Base-by-base conservation (phyloP, 2,797 vertebrate species). In the Adelosebastes latens region DNA sequence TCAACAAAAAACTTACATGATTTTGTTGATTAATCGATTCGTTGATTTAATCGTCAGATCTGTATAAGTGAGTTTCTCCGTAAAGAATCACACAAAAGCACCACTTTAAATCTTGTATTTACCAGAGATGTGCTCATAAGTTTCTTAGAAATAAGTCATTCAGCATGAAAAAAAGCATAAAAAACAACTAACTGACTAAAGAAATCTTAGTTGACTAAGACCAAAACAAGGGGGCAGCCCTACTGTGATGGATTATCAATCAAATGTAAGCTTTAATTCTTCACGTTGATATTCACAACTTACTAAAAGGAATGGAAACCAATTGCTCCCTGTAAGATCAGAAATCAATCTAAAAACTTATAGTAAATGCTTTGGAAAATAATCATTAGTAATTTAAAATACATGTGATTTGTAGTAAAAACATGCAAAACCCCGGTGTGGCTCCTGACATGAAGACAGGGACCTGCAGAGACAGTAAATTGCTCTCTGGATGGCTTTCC, bases 401-500 rank as follows among this genome's bases (percentile, higher is more conserved):
- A 31, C 5, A 60, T 6, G 27, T 64, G 36, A 56, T 34, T 14
- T 42, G 22, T 34, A 24, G 53, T 29, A 42, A 39, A 75, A 84
- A 42, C 71, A 76, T 70, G 59, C 25, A 58, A 20, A 63, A 4
- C 61, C 22, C 32, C 36, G 10, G 1, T 39, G 7, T 22, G 29
- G 22, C n/a, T 39, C 60, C 60, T n/a, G n/a, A 75, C 32, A 20
- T 62, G n/a, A 87, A 83, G n/a, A 72, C 59, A 36, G 62, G 49
- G 62, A 77, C 74, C 77, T 84, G 58, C 63, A 81, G 65, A 82
- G 59, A 36, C 67, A 72, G 22, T 53, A 73, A 81, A 84, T 66
- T 73, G 85, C 68, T 80, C 72, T 79, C 56, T 72, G 25, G 58
- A 72, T 80, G 75, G 64, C 49, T 81, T 63, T 78, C 29, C 49